Evolutionary conservation across 2,888 invertebrate species (phyloP), one percentile per base, ranked within the genome.

Genomic region (Agonopterix subpropinquella): DNA sequence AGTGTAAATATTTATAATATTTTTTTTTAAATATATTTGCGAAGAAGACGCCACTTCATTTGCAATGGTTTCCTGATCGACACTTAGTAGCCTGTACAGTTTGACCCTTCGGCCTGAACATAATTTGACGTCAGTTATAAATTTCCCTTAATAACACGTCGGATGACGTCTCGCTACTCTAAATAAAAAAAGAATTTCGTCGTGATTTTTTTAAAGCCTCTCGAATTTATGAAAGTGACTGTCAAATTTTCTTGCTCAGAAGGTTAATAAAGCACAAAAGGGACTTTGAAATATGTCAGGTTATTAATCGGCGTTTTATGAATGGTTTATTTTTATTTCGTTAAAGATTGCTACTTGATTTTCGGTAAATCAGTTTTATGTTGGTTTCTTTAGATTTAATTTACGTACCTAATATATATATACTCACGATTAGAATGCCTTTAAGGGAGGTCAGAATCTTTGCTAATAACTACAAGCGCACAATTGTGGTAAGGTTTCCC

Each of bases 211-310:
- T 58, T 56, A 63, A 60, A 64, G 54, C 52, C 59, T 48, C 41
- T 51, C 39, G 59, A 80, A 80, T 77, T 81, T 80, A 81, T 71
- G 72, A 61, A 66, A 76, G 74, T 67, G 67, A 72, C 73, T 77
- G 76, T 81, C 79, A 80, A 76, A 80, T 82, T 77, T 78, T 71
- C 70, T 62, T 62, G 53, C 53, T 37, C 8, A 54, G 58, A 55
- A 64, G 64, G 71, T 73, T 75, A 75, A 77, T 79, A 77, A 73
- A 67, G 66, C 61, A 65, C 55, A 65, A 58, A 53, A 51, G 55
- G 54, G 57, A 61, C 66, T 68, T 64, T 57, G 64, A 56, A 64
- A 68, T 71, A 65, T 71, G 70, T 70, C 67, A 69, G 62, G 61
- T 70, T 65, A 65, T 61, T 58, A 58, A 59, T 62, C 48, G 52